Conservation (phyloP, 2,113 vertebrate genomes). For the Probosciger aterrimus region DNA sequence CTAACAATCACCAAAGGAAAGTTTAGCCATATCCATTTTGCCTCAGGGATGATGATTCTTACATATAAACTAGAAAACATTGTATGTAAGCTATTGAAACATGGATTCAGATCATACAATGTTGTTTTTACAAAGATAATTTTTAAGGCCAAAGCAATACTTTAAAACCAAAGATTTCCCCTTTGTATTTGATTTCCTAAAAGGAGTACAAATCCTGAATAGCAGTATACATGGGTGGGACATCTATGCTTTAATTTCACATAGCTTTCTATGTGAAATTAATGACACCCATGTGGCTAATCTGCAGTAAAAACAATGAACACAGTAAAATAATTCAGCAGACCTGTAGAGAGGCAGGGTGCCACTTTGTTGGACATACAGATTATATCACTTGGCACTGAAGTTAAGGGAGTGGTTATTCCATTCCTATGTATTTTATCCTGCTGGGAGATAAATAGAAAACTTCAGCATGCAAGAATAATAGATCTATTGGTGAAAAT, state of each 20-base stretch:
- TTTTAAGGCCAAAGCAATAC: not conserved
- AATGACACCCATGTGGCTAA: not conserved
- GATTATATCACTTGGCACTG: not conserved
- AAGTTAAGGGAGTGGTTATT: not conserved
- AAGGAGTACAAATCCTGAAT: not conserved
- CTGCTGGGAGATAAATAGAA: not conserved
- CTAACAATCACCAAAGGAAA: not conserved
- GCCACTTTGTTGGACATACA: not conserved
- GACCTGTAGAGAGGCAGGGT: not conserved
- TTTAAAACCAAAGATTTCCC: not conserved
- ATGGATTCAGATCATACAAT: not conserved
- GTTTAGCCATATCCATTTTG: not conserved
- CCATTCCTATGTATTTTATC: not conserved
- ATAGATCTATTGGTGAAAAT: conserved; percentile 17
- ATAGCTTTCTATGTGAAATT: not conserved
- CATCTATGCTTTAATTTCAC: not conserved
- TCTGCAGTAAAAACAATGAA: not conserved
- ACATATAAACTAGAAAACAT: not conserved
- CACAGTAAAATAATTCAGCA: not conserved
- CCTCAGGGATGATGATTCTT: not conserved
- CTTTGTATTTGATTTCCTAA: not conserved
- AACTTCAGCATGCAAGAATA: not conserved
- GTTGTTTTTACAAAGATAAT: not conserved
- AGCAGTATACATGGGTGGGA: not conserved
- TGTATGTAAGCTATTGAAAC: not conserved